These are phyloP conservation scores for Trialeurodes vaporariorum DNA, from an alignment of 1,140 invertebrate species.

Conservation along the genomic window DNA sequence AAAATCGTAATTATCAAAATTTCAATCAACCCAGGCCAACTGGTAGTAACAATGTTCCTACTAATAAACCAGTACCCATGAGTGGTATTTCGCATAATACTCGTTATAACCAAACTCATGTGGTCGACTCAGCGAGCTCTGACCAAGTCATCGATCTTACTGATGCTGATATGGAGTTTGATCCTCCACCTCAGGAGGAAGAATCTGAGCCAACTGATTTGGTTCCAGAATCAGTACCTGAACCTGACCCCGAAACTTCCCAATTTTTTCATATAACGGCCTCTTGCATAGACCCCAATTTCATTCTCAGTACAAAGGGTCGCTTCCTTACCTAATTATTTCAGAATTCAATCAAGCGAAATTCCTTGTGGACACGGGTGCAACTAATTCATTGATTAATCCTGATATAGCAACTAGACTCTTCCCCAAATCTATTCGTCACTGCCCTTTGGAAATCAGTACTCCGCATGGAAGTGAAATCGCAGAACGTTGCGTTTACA, in stretches of 20 bases:
- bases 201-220: neutral
- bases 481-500: neutral
- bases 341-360: neutral
- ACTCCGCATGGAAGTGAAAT: neutral
- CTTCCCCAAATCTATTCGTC: neutral
- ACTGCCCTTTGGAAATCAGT: neutral
- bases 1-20: too few relatives aligned
- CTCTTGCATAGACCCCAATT: neutral
- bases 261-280: neutral
- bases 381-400: neutral
- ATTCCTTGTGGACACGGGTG: neutral
- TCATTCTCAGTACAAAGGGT: neutral
- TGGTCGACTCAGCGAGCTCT: too few relatives aligned
- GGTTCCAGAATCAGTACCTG: too few relatives aligned
- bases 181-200: too few relatives aligned
- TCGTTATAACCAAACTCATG: too few relatives aligned
- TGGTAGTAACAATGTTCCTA: neutral
- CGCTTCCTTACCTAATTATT: neutral
- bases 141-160: neutral
- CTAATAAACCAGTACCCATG: neutral
- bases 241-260: too few relatives aligned
- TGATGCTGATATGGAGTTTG: neutral
- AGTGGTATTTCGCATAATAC: too few relatives aligned
- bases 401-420: neutral
- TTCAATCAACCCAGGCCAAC: too few relatives aligned